Evolutionary conservation across 2,888 invertebrate genomes (phyloP).

Genomic region (Caenorhabditis afra): DNA sequence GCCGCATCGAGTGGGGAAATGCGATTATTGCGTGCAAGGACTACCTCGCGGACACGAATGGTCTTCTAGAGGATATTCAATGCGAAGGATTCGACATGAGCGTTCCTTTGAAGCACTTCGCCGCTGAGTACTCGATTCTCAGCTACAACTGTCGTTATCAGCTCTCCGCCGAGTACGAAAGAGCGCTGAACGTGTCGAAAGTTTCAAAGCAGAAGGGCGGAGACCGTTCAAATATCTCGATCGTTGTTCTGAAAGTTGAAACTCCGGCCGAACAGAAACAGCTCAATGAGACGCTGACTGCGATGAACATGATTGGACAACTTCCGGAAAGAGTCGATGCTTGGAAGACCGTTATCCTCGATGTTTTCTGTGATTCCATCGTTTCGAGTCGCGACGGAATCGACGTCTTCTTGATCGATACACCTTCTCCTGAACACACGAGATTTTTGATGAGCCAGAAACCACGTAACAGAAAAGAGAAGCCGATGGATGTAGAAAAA

Average conservation of each 20-base stretch:
- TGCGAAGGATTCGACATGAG: conserved; percentile 51
- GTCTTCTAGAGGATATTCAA: conserved; percentile 26
- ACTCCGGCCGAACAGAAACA: conserved; percentile 16
- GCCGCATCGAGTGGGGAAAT: conserved; percentile 48
- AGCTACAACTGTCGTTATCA: conserved; percentile 54
- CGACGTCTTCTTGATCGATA: conserved; percentile 41
- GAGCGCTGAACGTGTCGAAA: conserved; percentile 50
- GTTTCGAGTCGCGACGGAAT: conserved; percentile 49
- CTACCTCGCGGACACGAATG: conserved; percentile 21
- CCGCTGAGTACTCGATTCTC: conserved; percentile 42
- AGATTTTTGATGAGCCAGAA: conserved; percentile 47
- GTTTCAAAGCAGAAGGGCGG: conserved; percentile 39
- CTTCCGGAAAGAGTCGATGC: conserved; percentile 52
- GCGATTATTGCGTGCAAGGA: conserved; percentile 54
- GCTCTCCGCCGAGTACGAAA: conserved; percentile 54
- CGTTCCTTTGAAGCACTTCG: conserved; percentile 49
- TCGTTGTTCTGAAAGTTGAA: conserved; percentile 17
- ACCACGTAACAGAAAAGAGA: conserved; percentile 32
- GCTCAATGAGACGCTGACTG: conserved; percentile 60
- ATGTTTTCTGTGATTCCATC: conserved; percentile 63
- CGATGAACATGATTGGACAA: conserved; percentile 65
- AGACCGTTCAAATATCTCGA: conserved; percentile 34
- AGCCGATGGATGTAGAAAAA: conserved; percentile 48
- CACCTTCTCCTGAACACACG: conserved; percentile 32
- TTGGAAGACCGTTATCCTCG: conserved; percentile 59